Evolutionary conservation across 2,113 vertebrate species (phyloP).

Genomic region (Asarcornis scutulata): DNA sequence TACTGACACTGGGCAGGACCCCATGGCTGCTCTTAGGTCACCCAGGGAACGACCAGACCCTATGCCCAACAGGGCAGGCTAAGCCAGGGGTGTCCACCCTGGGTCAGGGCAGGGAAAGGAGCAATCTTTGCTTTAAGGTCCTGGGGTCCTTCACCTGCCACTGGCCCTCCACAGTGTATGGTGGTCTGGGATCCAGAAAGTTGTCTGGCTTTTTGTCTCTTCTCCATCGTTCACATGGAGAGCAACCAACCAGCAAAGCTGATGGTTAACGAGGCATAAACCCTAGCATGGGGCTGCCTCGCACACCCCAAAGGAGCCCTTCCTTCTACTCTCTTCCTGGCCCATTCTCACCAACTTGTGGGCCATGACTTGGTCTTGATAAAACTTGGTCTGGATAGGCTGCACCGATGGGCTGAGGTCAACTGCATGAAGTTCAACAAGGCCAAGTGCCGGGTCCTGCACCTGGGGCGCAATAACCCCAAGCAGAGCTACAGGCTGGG

Average conservation of each 20-base stretch:
- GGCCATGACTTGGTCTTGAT: background rate
- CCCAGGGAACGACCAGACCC: background rate
- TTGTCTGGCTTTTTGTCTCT: background rate
- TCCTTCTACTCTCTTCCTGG: background rate
- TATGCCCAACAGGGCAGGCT: background rate
- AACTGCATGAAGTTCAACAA: too few species aligned
- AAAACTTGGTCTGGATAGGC: too few species aligned
- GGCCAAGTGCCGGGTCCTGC: too few species aligned
- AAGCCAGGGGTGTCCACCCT: background rate
- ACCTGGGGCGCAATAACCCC: too few species aligned
- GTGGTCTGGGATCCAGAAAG: background rate
- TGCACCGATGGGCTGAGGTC: too few species aligned
- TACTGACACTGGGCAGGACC: background rate
- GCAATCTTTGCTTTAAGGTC: background rate
- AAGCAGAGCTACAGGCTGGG: too few species aligned
- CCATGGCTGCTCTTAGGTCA: background rate
- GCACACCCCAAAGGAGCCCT: background rate
- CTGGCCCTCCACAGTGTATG: too few species aligned
- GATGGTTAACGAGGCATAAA: background rate
- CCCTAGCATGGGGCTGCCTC: background rate
- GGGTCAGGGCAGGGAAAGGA: fast-evolving
- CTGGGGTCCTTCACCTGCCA: background rate
- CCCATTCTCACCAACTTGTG: background rate
- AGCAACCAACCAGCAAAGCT: background rate
- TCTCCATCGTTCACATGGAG: background rate